Percentiles rank a stretch among this genome's conserved stretches.
phyloP scores from a whole-genome alignment of 2,888 invertebrate species.

The Meteorus colon region DNA sequence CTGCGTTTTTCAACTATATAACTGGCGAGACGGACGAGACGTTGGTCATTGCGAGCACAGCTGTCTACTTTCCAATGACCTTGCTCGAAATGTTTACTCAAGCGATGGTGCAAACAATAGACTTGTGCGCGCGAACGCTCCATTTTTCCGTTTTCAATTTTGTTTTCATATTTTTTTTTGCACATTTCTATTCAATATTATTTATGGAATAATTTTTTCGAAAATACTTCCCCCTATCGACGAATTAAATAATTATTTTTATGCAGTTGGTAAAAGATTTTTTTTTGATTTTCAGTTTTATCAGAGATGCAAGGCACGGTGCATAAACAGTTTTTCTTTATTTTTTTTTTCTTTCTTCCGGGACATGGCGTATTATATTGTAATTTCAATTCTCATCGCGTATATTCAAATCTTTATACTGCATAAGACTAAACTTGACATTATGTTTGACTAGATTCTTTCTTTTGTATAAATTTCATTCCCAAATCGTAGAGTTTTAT shows the following conservation, averaged over 20 bases:
- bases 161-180: neutral
- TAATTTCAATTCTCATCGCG: constrained; percentile 32
- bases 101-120: constrained; percentile 47
- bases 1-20: constrained; percentile 49
- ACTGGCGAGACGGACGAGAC: constrained; percentile 47
- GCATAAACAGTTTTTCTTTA: constrained; percentile 62
- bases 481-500: neutral
- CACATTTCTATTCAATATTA: neutral
- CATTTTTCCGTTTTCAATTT: neutral
- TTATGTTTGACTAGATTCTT: constrained; percentile 35
- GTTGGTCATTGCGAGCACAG: constrained; percentile 65
- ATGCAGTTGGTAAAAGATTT: neutral
- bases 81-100: constrained; percentile 51
- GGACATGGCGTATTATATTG: constrained; percentile 35
- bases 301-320: constrained; percentile 71
- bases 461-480: constrained; percentile 32
- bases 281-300: constrained; percentile 61
- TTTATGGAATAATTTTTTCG: neutral
- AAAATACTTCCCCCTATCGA: neutral
- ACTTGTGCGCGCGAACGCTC: neutral
- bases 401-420: constrained; percentile 18
- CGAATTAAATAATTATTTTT: constrained; percentile 1
- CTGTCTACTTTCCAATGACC: constrained; percentile 59
- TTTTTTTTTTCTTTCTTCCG: constrained; percentile 1
- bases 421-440: neutral